Conservation (phyloP, 2,797 vertebrate genomes). For the Myripristis murdjan region DNA sequence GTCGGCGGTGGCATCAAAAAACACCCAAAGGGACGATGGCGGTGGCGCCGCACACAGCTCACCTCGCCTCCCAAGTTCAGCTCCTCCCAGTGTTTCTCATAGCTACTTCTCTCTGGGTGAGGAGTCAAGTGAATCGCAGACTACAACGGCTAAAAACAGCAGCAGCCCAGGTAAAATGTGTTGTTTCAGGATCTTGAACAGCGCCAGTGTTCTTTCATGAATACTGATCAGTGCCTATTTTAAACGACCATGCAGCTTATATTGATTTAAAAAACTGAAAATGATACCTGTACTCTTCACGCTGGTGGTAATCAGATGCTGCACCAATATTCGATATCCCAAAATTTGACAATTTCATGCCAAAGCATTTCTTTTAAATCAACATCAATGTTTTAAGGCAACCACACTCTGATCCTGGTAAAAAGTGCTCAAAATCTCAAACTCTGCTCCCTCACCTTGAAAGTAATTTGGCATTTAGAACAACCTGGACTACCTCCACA, state of each 20-base stretch:
- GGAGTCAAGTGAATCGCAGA: slow-evolving; percentile 54
- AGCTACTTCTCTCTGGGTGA: slow-evolving; percentile 53
- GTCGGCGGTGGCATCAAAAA: slow-evolving; percentile 62
- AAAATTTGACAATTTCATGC: too few species aligned
- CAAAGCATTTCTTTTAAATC: too few species aligned
- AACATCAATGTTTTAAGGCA: too few species aligned
- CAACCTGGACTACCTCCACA: too few species aligned
- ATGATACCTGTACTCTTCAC: too few species aligned
- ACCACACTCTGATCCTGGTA: too few species aligned
- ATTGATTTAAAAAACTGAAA: too few species aligned
- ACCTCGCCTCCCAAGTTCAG: slow-evolving; percentile 28
- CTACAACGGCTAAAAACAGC: slow-evolving; percentile 39
- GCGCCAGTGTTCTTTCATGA: neutral
- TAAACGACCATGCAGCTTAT: neutral
- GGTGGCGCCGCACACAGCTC: slow-evolving; percentile 45
- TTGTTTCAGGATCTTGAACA: slow-evolving; percentile 18
- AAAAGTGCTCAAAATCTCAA: too few species aligned
- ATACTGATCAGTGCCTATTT: neutral
- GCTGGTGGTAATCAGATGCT: too few species aligned
- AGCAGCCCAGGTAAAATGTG: slow-evolving; percentile 47
- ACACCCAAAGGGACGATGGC: slow-evolving; percentile 52
- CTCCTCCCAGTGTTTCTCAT: slow-evolving; percentile 30
- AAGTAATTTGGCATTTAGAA: too few species aligned
- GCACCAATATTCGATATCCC: too few species aligned
- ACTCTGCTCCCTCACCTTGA: too few species aligned